A percentile compares a stretch with the other conserved stretches of the same genome.
Evolutionary conservation across 1,140 invertebrate genomes (phyloP).

Genomic region (Eufriesea mexicana): DNA sequence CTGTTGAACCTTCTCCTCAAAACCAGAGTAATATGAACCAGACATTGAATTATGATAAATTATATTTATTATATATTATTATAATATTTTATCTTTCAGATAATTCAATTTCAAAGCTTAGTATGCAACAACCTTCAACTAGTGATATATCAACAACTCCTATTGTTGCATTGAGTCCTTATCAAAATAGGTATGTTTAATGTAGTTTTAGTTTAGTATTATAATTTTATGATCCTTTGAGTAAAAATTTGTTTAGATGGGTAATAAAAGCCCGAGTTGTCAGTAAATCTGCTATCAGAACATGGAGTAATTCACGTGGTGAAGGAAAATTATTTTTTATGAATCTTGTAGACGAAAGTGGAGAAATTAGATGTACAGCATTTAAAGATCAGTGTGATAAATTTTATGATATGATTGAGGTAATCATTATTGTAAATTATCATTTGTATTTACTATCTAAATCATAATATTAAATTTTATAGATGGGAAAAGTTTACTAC

Average conservation of each 20-base stretch:
- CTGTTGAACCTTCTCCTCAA: neutral
- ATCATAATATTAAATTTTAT: slow-evolving; percentile 12
- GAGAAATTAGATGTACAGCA: slow-evolving; percentile 96
- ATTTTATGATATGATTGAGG: slow-evolving; percentile 94
- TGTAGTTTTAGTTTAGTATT: neutral
- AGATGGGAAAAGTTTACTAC: slow-evolving; percentile 94
- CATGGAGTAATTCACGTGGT: slow-evolving; percentile 95
- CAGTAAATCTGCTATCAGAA: slow-evolving; percentile 91
- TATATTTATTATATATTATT: neutral
- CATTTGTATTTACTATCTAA: neutral
- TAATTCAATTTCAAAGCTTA: neutral
- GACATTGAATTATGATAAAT: neutral
- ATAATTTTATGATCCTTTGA: neutral
- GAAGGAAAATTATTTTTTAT: slow-evolving; percentile 97
- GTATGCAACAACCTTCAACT: neutral
- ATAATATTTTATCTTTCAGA: slow-evolving; percentile 17
- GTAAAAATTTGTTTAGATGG: slow-evolving; percentile 86
- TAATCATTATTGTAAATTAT: slow-evolving; percentile 75
- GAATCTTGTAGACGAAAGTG: slow-evolving; percentile 95
- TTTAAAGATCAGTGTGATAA: slow-evolving; percentile 96
- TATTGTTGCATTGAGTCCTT: slow-evolving; percentile 92
- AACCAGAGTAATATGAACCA: neutral
- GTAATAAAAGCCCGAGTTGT: slow-evolving; percentile 95
- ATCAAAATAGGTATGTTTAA: slow-evolving; percentile 90
- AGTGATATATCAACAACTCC: slow-evolving; percentile 81